Base-by-base conservation (phyloP, 2,888 invertebrate species). In the Phyllotreta cruciferae region DNA sequence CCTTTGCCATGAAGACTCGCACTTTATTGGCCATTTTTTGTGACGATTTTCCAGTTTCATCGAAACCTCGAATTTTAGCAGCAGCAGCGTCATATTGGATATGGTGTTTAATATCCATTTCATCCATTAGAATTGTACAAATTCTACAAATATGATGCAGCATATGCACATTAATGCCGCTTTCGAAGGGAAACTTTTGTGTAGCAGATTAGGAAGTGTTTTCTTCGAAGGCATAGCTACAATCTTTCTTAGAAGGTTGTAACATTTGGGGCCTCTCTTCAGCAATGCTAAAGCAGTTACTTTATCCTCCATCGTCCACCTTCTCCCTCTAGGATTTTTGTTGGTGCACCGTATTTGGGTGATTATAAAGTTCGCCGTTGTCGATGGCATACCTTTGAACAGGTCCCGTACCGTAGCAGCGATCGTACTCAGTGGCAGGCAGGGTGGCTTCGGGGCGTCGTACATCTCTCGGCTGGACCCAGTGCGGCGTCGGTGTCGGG, bases 91-190 rank as follows among this genome's bases (percentile, higher is more conserved):
- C 64, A 62, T 68, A 67, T 8, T 67, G 56, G 1, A 70, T 4
- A 56, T 68, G 10, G 56, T 68, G 60, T 41, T 60, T 62, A n/a
- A 71, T 67, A 50, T 69, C 70, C 52, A 70, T 68, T 61, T 71
- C 69, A 60, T 67, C 67, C 34, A 68, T 52, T 7, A 65, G 38
- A 9, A 60, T 6, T 13, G 56, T n/a, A 45, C 45, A 36, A 42
- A 37, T n/a, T 11, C 57, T 55, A 47, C 39, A 36, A 35, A 38
- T 49, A 62, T 60, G 36, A n/a, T 35, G 8, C 8, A 50, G 66
- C 10, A 70, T 56, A 45, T 68, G 64, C 24, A 52, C 14, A 35
- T 70, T 70, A 35, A 69, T 57, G 13, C 66, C 67, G 13, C 54
- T 47, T 38, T 50, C 36, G 55, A 70, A 67, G 39, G 61, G 65